phyloP scores from a whole-genome alignment of 2,888 invertebrate species.

The Chymomyza amoena region DNA sequence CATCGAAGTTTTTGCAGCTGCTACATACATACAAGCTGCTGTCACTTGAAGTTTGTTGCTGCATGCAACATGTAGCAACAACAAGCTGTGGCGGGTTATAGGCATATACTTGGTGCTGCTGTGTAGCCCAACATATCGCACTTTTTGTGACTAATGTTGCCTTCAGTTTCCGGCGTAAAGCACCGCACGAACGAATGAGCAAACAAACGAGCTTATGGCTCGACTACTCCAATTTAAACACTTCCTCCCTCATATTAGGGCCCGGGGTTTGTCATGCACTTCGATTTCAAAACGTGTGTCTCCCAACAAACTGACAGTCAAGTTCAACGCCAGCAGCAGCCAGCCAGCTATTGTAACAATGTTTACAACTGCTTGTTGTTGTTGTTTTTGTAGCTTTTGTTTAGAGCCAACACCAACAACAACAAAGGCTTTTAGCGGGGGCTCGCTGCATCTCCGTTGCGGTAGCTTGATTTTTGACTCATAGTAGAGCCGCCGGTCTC shows the following conservation, averaged over 20 bases:
- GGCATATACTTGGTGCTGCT: too few relatives aligned
- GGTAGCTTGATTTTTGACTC: slow-evolving; percentile 71
- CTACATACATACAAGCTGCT: slow-evolving; percentile 9
- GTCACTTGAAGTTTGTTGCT: background rate
- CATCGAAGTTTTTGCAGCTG: slow-evolving; percentile 14
- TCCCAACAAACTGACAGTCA: slow-evolving; percentile 50
- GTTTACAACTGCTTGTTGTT: slow-evolving; percentile 26
- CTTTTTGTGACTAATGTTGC: slow-evolving; percentile 47
- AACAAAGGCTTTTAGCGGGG: slow-evolving; percentile 40
- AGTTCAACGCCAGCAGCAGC: slow-evolving; percentile 67
- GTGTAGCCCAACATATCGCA: slow-evolving; percentile 20
- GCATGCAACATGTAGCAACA: too few relatives aligned
- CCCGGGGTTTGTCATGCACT: slow-evolving; percentile 67
- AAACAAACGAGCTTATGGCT: slow-evolving; percentile 56
- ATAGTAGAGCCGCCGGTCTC: slow-evolving; percentile 27
- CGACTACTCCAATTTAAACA: slow-evolving; percentile 64
- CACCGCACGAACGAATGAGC: slow-evolving; percentile 39
- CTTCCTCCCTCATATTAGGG: slow-evolving; percentile 68
- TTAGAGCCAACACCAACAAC: slow-evolving; percentile 39
- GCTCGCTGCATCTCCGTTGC: slow-evolving; percentile 47
- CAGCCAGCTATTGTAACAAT: slow-evolving; percentile 48
- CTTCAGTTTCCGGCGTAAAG: slow-evolving; percentile 58
- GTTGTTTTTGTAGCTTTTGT: slow-evolving; percentile 23
- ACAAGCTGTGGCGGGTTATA: too few relatives aligned
- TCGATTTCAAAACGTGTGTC: slow-evolving; percentile 60